These are phyloP conservation scores for Drosophila seguyi DNA, from an alignment of 1,140 invertebrate species.

Conservation along the genomic window DNA sequence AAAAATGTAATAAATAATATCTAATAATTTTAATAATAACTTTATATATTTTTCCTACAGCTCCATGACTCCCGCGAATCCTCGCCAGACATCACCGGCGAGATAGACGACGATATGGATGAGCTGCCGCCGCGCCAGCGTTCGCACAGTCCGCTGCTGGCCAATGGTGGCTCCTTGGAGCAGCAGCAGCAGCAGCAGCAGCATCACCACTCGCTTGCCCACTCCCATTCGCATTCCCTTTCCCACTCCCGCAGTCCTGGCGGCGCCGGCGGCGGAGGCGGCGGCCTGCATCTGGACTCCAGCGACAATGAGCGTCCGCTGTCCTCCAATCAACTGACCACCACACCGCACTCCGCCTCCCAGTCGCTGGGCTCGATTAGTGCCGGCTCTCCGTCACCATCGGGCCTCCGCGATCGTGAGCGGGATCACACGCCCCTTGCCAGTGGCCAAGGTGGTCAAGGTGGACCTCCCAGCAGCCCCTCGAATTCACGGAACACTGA, in stretches of 20 bases:
- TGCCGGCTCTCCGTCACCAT: conserved; percentile 79
- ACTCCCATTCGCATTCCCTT: conserved; percentile 20
- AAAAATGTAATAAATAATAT: neutral
- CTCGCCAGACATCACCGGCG: conserved; percentile 83
- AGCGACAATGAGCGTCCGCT: conserved; percentile 81
- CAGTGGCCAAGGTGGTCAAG: conserved; percentile 18
- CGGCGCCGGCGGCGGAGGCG: conserved; percentile 35
- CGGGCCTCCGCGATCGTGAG: conserved; percentile 72
- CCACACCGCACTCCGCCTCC: conserved; percentile 76
- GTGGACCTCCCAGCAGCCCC: conserved; percentile 42
- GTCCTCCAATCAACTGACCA: conserved; percentile 78
- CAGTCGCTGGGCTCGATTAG: conserved; percentile 84
- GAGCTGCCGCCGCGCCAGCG: conserved; percentile 70
- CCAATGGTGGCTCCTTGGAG: conserved; percentile 39
- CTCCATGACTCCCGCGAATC: conserved; percentile 83
- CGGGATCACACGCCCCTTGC: conserved; percentile 69
- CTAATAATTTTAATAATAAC: no score
- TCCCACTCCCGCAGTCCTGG: conserved; percentile 69
- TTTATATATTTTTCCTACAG: conserved; percentile 14
- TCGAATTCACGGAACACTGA: conserved; percentile 83
- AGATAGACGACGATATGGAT: conserved; percentile 84
- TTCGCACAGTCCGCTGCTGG: conserved; percentile 71
- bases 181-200: conserved; percentile 58
- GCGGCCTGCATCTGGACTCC: conserved; percentile 68
- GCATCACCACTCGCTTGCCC: conserved; percentile 27